Evolutionary conservation across 2,113 vertebrate genomes (phyloP).

Genomic region (Eublepharis macularius): DNA sequence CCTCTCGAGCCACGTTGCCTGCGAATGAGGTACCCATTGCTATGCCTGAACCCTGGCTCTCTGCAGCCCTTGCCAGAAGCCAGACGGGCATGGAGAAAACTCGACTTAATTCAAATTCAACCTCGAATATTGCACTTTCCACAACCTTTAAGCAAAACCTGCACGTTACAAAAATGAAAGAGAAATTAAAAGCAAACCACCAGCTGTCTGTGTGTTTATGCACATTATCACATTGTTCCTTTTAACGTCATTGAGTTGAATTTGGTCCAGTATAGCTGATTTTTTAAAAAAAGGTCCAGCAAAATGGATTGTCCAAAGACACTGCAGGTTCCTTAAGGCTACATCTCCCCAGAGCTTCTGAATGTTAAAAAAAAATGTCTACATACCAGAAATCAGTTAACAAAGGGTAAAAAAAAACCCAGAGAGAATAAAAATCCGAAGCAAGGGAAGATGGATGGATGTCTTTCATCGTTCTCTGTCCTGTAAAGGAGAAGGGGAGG

Average conservation of each 20-base stretch:
- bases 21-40: conserved; percentile 69
- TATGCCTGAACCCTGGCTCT: conserved; percentile 51
- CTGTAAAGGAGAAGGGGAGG: conserved; percentile 52
- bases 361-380: conserved; percentile 57
- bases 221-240: conserved; percentile 49
- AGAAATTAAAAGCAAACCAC: background rate
- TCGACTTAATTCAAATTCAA: conserved; percentile 55
- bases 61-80: conserved; percentile 53
- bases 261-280: conserved; percentile 69
- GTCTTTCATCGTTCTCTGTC: conserved; percentile 60
- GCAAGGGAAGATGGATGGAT: conserved; percentile 75
- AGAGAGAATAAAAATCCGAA: conserved; percentile 67
- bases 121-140: conserved; percentile 72
- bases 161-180: conserved; percentile 46
- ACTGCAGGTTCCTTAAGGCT: conserved; percentile 87
- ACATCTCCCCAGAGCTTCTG: conserved; percentile 76
- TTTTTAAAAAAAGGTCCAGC: conserved; percentile 68
- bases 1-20: conserved; percentile 59
- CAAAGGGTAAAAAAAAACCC: conserved; percentile 18
- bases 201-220: conserved; percentile 40
- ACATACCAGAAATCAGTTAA: conserved; percentile 51
- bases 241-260: conserved; percentile 53
- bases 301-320: conserved; percentile 76
- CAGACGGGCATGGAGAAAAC: conserved; percentile 60
- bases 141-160: conserved; percentile 71